These are phyloP conservation scores for Coendou prehensilis DNA, from an alignment of 2,797 vertebrate genomes.

Conservation along the genomic window DNA sequence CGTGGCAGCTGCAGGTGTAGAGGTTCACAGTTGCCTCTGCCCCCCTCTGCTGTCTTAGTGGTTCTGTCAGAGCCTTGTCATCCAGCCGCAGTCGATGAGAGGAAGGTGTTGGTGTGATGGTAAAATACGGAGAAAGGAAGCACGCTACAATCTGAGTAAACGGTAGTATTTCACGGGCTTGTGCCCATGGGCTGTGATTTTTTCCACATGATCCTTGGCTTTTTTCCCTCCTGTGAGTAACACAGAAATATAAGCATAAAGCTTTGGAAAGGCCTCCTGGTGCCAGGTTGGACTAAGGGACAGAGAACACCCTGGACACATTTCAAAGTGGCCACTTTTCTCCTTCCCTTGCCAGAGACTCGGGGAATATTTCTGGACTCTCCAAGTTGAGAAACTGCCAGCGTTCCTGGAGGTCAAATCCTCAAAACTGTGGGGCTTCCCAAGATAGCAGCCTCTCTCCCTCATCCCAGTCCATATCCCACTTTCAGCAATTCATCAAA, in stretches of 20 bases:
- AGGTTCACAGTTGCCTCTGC: neutral
- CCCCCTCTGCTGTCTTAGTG: neutral
- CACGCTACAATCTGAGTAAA: neutral
- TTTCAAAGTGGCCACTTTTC: neutral
- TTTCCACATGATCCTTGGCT: neutral
- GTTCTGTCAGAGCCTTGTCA: too few species aligned
- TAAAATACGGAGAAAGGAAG: accelerated
- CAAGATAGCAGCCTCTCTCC: accelerated
- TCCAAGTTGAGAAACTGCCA: neutral
- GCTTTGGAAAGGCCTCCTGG: neutral
- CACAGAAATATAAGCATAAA: neutral
- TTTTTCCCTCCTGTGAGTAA: neutral
- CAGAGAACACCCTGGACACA: too few species aligned
- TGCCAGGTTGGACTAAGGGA: neutral
- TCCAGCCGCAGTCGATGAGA: too few species aligned
- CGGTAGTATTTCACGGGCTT: too few species aligned
- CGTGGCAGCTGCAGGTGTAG: too few species aligned
- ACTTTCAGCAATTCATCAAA: neutral
- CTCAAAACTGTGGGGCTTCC: accelerated
- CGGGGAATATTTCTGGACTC: neutral
- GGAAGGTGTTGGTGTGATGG: neutral
- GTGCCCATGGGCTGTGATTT: neutral
- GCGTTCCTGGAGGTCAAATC: neutral
- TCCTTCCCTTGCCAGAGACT: neutral
- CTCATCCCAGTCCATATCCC: neutral